Evolutionary conservation across 2,888 invertebrate species (phyloP).

Genomic region (Furcula furcula): DNA sequence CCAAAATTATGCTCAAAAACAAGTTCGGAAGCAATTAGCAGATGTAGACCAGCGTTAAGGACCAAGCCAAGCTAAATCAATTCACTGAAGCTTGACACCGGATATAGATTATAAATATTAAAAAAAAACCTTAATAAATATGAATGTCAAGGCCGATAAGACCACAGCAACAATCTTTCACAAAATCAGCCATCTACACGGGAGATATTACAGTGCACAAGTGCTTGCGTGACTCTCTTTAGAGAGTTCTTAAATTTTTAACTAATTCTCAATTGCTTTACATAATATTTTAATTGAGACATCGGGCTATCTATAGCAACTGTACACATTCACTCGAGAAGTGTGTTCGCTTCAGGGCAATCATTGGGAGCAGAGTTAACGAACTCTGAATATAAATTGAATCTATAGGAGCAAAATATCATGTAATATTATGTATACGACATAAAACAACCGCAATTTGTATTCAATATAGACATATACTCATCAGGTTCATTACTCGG

Average conservation of each 20-base stretch:
- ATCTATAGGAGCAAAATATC: no score
- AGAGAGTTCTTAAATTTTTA: no score
- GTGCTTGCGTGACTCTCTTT: no score
- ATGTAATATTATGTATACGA: no score
- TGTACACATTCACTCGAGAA: neutral
- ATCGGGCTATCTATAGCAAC: neutral
- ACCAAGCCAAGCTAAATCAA: slow-evolving; percentile 46
- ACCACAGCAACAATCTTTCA: no score
- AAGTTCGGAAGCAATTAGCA: slow-evolving; percentile 75
- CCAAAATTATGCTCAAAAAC: slow-evolving; percentile 77
- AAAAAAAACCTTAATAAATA: neutral
- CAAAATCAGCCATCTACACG: no score
- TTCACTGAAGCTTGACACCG: slow-evolving; percentile 44
- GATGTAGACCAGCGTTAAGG: slow-evolving; percentile 66
- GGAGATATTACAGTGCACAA: no score
- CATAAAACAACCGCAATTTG: no score
- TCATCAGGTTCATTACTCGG: no score
- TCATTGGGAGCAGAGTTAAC: slow-evolving; percentile 60
- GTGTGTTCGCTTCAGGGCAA: slow-evolving; percentile 48
- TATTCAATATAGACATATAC: no score
- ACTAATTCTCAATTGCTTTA: no score
- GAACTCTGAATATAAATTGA: slow-evolving; percentile 68
- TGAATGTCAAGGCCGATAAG: neutral
- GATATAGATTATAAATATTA: slow-evolving; percentile 13
- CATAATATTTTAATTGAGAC: no score